phyloP scores from a whole-genome alignment of 2,888 invertebrate species.

The Aporophyla nigra region DNA sequence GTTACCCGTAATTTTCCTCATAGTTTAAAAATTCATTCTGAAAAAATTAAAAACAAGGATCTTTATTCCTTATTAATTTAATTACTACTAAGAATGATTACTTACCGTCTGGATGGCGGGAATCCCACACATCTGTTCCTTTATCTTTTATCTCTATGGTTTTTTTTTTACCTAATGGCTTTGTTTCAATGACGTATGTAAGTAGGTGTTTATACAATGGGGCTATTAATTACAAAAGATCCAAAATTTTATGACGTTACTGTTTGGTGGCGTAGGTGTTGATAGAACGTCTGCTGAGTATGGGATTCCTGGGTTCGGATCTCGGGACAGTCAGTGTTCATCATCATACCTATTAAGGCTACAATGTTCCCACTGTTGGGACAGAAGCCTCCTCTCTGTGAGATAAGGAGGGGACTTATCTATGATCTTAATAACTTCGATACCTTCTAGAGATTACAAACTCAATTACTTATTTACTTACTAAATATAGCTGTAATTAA shows the following conservation, averaged over 20 bases:
- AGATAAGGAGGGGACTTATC: too few species aligned
- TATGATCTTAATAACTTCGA: neutral
- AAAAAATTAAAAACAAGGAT: conserved; percentile 40
- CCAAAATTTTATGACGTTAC: neutral
- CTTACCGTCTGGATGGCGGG: conserved; percentile 9
- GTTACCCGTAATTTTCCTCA: conserved; percentile 21
- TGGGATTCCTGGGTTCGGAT: neutral
- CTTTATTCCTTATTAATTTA: conserved; percentile 35
- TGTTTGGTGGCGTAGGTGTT: neutral
- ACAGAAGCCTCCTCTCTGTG: too few species aligned
- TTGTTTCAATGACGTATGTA: conserved; percentile 7
- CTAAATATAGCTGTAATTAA: conserved; percentile 16
- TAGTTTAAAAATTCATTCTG: neutral
- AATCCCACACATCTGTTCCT: conserved; percentile 39
- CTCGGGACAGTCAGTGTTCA: neutral
- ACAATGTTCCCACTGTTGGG: too few species aligned
- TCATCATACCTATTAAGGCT: too few species aligned
- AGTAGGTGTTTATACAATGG: neutral
- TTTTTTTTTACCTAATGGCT: conserved; percentile 34
- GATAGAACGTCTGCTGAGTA: neutral
- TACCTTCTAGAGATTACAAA: neutral
- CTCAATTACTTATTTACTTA: neutral
- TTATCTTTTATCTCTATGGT: conserved; percentile 7
- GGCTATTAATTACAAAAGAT: neutral
- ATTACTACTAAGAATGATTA: conserved; percentile 55